A percentile compares a stretch with the other conserved stretches of the same genome.
phyloP scores from a whole-genome alignment of 2,113 vertebrate genomes.

The Pelmatolapia mariae region DNA sequence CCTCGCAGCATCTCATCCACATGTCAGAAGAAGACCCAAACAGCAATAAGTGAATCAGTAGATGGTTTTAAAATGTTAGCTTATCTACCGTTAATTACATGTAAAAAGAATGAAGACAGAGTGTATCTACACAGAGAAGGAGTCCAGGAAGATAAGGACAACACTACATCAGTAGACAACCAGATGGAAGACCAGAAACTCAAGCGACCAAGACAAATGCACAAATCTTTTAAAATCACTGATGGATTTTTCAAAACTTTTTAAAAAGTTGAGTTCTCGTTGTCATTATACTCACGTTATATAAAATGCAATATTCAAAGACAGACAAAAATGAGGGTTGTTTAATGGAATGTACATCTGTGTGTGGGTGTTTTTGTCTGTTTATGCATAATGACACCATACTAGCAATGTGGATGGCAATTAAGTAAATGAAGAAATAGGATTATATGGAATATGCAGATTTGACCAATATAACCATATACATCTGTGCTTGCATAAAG shows the following conservation, averaged over 20 bases:
- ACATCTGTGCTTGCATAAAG: background rate
- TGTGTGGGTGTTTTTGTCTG: slow-evolving; percentile 38
- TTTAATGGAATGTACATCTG: slow-evolving; percentile 7
- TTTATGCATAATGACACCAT: slow-evolving; percentile 26
- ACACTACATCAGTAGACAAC: background rate
- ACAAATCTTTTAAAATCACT: background rate
- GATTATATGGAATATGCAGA: background rate
- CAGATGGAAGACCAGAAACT: background rate
- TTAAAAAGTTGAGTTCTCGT: background rate
- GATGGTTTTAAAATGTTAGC: background rate
- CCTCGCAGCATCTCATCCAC: background rate
- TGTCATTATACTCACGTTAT: background rate
- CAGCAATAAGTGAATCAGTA: background rate
- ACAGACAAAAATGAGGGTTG: background rate
- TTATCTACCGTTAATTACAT: background rate
- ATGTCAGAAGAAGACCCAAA: background rate
- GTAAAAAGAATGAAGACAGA: background rate
- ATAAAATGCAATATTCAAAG: background rate
- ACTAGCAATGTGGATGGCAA: slow-evolving; percentile 6
- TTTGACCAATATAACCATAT: background rate
- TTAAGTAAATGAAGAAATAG: slow-evolving; percentile 34
- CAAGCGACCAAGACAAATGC: background rate
- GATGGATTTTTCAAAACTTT: background rate
- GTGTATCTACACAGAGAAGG: background rate
- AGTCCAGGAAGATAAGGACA: background rate